phyloP scores from a whole-genome alignment of 2,888 invertebrate species.

The Cepaea hortensis region DNA sequence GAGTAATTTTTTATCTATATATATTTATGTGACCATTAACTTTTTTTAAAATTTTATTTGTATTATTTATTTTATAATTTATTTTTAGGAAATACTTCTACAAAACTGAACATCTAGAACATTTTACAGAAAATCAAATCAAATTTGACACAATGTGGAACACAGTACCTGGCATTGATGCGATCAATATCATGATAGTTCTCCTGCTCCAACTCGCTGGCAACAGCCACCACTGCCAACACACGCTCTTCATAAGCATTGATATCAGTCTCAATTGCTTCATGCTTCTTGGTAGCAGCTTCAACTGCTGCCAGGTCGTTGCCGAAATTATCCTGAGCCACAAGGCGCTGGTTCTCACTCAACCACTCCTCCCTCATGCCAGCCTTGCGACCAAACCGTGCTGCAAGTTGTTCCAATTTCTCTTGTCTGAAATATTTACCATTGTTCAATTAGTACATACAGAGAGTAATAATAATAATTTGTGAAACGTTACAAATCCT shows the following conservation, averaged over 20 bases:
- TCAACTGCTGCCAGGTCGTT: slow-evolving; percentile 98
- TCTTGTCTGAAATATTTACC: slow-evolving; percentile 84
- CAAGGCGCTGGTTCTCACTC: slow-evolving; percentile 98
- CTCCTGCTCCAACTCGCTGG: slow-evolving; percentile 95
- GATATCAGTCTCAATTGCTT: slow-evolving; percentile 99
- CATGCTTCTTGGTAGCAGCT: slow-evolving; percentile 99
- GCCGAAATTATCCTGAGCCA: slow-evolving; percentile 97
- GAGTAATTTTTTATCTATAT: too few relatives aligned
- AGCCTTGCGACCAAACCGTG: slow-evolving; percentile 97
- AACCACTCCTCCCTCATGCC: slow-evolving; percentile 99
- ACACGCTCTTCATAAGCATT: slow-evolving; percentile 99
- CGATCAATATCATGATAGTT: slow-evolving; percentile 98
- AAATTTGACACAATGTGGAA: too few relatives aligned
- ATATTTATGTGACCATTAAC: too few relatives aligned
- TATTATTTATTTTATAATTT: too few relatives aligned
- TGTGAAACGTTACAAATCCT: too few relatives aligned
- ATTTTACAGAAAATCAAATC: too few relatives aligned
- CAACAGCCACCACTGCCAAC: slow-evolving; percentile 98
- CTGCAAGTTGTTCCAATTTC: slow-evolving; percentile 96
- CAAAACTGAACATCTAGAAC: too few relatives aligned
- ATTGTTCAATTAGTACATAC: not conserved
- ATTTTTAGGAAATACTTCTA: too few relatives aligned
- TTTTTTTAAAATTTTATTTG: too few relatives aligned
- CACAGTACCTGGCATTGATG: slow-evolving; percentile 79
- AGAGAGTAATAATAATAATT: not conserved